Evolutionary conservation across 2,113 vertebrate genomes (phyloP).

Genomic region (Triplophysa dalaica): DNA sequence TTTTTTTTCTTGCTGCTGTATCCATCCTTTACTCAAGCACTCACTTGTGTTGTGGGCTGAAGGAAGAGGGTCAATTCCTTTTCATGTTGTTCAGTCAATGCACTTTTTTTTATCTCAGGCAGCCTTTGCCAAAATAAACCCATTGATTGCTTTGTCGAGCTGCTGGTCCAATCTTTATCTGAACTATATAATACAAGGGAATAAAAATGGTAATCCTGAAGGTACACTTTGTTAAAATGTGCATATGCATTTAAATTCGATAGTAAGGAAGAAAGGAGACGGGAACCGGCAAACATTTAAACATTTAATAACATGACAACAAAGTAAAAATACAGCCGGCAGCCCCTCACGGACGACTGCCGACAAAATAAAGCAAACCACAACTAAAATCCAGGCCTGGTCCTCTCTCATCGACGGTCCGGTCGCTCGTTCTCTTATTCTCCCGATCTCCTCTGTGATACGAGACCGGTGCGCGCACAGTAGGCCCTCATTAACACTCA

Average conservation of each 20-base stretch:
- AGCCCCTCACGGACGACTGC: no score
- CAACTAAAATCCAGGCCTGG: no score
- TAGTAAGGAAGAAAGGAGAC: no score
- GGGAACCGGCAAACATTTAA: no score
- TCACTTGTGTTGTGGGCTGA: constrained; percentile 43
- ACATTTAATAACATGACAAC: no score
- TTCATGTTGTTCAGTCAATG: constrained; percentile 52
- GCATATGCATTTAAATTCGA: not conserved
- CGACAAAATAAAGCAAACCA: no score
- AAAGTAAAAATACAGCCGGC: no score
- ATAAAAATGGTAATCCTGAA: constrained; percentile 11
- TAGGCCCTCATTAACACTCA: no score
- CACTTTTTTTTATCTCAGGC: constrained; percentile 44
- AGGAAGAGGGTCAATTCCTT: constrained; percentile 48
- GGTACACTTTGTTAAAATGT: not conserved
- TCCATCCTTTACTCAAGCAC: not conserved
- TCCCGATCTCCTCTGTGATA: no score
- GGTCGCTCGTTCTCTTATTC: no score
- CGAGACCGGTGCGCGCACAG: no score
- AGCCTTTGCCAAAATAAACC: constrained; percentile 53
- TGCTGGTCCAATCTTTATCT: constrained; percentile 45
- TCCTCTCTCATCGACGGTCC: no score
- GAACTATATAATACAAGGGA: constrained; percentile 27
- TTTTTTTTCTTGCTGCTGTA: not conserved
- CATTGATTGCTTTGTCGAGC: constrained; percentile 45